phyloP scores from a whole-genome alignment of 2,888 invertebrate species.

The Timema cristinae region DNA sequence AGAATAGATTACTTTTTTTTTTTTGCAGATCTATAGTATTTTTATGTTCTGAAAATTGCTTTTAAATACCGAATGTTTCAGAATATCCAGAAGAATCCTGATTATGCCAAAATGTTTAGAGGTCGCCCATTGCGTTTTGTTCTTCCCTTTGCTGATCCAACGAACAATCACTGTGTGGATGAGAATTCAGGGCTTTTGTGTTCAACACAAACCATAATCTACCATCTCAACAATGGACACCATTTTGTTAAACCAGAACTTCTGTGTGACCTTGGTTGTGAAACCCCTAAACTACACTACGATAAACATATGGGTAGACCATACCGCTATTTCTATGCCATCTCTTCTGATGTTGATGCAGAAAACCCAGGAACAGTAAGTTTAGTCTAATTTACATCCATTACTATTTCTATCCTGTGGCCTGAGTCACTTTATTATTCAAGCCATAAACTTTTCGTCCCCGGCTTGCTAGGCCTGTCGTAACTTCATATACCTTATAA shows the following conservation, averaged over 20 bases:
- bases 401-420: background rate
- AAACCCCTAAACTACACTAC: slow-evolving; percentile 84
- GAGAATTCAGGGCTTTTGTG: slow-evolving; percentile 48
- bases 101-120: slow-evolving; percentile 77
- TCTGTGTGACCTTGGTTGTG: slow-evolving; percentile 72
- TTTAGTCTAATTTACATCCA: slow-evolving; percentile 2
- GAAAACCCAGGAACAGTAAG: slow-evolving; percentile 73
- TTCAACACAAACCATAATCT: slow-evolving; percentile 53
- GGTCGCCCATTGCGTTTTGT: slow-evolving; percentile 73
- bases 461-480: no score
- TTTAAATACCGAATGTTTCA: slow-evolving; percentile 23
- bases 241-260: slow-evolving; percentile 58
- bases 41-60: no score
- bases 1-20: no score
- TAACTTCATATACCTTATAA: no score
- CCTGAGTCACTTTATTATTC: no score
- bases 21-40: no score
- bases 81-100: slow-evolving; percentile 63
- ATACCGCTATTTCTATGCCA: slow-evolving; percentile 86
- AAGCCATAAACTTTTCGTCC: no score
- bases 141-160: slow-evolving; percentile 55
- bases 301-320: slow-evolving; percentile 56
- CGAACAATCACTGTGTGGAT: slow-evolving; percentile 32
- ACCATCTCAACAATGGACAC: slow-evolving; percentile 45
- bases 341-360: slow-evolving; percentile 72